phyloP scores from a whole-genome alignment of 1,140 invertebrate genomes.

The Zaprionus gabonicus region DNA sequence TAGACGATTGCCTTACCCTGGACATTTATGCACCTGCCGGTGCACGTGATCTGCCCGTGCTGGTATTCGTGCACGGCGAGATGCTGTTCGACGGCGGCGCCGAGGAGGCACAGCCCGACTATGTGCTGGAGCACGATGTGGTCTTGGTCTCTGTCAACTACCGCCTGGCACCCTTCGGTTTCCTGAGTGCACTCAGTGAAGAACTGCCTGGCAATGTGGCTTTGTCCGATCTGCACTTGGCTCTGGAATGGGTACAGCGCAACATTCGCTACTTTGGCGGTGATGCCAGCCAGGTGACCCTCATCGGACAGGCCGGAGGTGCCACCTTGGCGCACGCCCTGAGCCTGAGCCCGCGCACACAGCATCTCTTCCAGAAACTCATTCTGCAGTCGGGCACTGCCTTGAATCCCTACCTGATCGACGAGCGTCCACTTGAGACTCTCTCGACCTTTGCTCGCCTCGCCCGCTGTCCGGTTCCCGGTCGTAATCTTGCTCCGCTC shows the following conservation, averaged over 20 bases:
- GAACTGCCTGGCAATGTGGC: constrained; percentile 89
- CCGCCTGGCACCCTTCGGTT: constrained; percentile 88
- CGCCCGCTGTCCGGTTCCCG: constrained; percentile 57
- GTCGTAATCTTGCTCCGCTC: constrained; percentile 29
- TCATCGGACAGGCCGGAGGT: constrained; percentile 87
- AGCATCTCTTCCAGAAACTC: constrained; percentile 68
- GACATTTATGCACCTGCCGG: constrained; percentile 63
- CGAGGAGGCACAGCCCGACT: constrained; percentile 89
- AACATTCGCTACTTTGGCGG: constrained; percentile 89
- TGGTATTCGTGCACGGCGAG: constrained; percentile 84
- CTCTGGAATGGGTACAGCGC: constrained; percentile 87
- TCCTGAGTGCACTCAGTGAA: constrained; percentile 85
- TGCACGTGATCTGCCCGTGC: constrained; percentile 63
- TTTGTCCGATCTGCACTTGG: constrained; percentile 88
- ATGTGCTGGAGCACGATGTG: constrained; percentile 90
- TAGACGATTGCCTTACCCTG: constrained; percentile 75
- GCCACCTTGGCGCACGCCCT: constrained; percentile 85
- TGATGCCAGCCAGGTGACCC: constrained; percentile 86
- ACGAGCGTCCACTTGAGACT: constrained; percentile 63
- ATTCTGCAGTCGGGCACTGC: constrained; percentile 82
- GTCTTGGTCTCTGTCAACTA: constrained; percentile 93
- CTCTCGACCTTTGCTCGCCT: constrained; percentile 62
- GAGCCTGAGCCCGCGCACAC: constrained; percentile 76
- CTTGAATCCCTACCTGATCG: constrained; percentile 74
- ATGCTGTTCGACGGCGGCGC: constrained; percentile 82